phyloP scores from a whole-genome alignment of 2,113 vertebrate species.

The Syngnathus scovelli region DNA sequence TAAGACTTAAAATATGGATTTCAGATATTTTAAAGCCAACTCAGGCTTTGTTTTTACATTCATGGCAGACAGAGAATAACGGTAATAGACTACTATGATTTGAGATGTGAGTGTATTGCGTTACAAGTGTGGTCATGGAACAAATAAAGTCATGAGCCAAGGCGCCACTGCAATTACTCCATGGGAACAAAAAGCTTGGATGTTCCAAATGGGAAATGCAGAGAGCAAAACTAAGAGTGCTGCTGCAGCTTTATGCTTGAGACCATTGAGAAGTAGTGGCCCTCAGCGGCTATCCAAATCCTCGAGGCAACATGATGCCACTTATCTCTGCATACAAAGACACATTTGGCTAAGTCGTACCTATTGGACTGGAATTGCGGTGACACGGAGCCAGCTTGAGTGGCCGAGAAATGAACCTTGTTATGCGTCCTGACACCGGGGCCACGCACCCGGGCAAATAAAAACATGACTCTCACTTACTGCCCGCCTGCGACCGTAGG shows the following conservation, averaged over 20 bases:
- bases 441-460: slow-evolving; percentile 69
- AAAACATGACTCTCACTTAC: slow-evolving; percentile 77
- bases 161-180: neutral
- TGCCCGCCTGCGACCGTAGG: slow-evolving; percentile 57
- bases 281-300: slow-evolving; percentile 18
- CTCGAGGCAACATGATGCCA: slow-evolving; percentile 29
- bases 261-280: neutral
- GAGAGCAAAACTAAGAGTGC: neutral
- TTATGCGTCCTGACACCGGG: slow-evolving; percentile 70
- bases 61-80: too few relatives aligned
- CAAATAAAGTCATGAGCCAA: neutral
- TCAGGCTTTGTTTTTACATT: too few relatives aligned
- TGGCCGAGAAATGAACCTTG: slow-evolving; percentile 70
- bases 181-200: neutral
- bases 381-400: slow-evolving; percentile 52
- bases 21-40: too few relatives aligned
- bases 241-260: too few relatives aligned
- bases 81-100: too few relatives aligned
- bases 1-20: too few relatives aligned
- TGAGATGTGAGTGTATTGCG: too few relatives aligned
- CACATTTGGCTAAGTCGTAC: slow-evolving; percentile 58
- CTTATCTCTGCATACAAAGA: slow-evolving; percentile 37
- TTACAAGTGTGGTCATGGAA: too few relatives aligned
- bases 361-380: slow-evolving; percentile 38
- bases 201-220: neutral